Evolutionary conservation across 2,888 invertebrate species (phyloP), one percentile per base, ranked within the genome.

Genomic region (Tortrix viridana): DNA sequence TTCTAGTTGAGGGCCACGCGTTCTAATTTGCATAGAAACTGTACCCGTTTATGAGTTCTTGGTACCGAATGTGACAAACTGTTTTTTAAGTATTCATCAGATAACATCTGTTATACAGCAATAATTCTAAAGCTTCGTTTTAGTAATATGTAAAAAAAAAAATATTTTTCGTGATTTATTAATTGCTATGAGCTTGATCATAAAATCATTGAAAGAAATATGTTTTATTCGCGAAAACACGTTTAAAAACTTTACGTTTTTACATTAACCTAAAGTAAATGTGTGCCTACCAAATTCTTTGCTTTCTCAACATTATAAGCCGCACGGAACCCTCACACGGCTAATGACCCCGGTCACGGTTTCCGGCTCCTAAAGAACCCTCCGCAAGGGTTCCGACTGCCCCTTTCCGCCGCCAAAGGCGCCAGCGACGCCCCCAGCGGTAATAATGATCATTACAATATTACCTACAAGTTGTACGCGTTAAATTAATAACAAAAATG

Each of bases 311-410:
- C 22, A 47, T 37, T 49, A 50, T n/a, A 37, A 32, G 14, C 49
- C 50, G 14, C 37, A 50, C 14, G 19, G n/a, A 14, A 9, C 50
- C 50, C 50, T 23, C 50, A 62, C 41, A 38, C 50, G 38, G 26
- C 50, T 50, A 57, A 62, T 56, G 49, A 55, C 48, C 44, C 59
- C 59, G 46, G 60, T 58, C 60, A 44, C 56, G 46, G 52, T 47
- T 62, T 62, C 62, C 62, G 62, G 62, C 37, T 59, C 38, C 53
- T 52, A 62, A 56, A 38, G 62, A 57, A 62, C 56, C 56, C 56
- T 56, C 41, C n/a, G 23, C n/a, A 19, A 43, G 46, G 62, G 62
- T 62, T 57, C 62, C 50, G 9, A 22, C 61, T 19, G 61, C 61
- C 62, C 49, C 62, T 46, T 62, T 62, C 62, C 62, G 62, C 37